Percentiles rank a stretch among this genome's conserved stretches.
Evolutionary conservation across 2,888 invertebrate species (phyloP).

Genomic region (Diloba caeruleocephala): DNA sequence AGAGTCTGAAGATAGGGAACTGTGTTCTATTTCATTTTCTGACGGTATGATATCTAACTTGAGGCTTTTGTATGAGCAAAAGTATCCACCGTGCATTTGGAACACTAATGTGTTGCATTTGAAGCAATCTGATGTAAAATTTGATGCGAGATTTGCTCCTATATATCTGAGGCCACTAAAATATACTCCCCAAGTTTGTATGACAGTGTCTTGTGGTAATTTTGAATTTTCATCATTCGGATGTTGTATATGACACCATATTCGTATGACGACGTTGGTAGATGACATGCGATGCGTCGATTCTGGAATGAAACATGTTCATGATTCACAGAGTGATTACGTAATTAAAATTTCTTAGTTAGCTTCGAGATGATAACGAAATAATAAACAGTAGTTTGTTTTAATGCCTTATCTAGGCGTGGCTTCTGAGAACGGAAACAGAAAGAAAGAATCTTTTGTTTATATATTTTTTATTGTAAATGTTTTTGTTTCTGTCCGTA

Average conservation of each 20-base stretch:
- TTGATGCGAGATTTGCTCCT: constrained; percentile 91
- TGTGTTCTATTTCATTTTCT: constrained; percentile 80
- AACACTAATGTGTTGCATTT: constrained; percentile 94
- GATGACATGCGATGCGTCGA: constrained; percentile 83
- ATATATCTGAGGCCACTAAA: constrained; percentile 95
- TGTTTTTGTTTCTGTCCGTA: no score
- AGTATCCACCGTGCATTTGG: constrained; percentile 96
- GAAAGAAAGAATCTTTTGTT: no score
- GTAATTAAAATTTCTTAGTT: constrained; percentile 25
- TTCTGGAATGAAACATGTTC: constrained; percentile 70
- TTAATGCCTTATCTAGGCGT: constrained; percentile 19
- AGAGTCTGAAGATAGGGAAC: constrained; percentile 80
- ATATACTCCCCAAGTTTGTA: constrained; percentile 95
- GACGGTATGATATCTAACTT: constrained; percentile 85
- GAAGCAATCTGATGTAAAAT: constrained; percentile 91
- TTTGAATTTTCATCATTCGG: constrained; percentile 58
- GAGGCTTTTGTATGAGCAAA: constrained; percentile 90
- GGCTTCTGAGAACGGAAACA: neutral
- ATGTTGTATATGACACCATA: constrained; percentile 81
- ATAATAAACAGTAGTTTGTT: constrained; percentile 30
- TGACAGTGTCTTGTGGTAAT: constrained; percentile 85
- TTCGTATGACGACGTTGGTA: constrained; percentile 81
- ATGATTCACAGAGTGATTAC: constrained; percentile 45
- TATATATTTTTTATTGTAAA: no score
- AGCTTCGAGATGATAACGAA: constrained; percentile 20